Base-by-base conservation (phyloP, 2,797 vertebrate species). In the Phyllotis vaccarum region DNA sequence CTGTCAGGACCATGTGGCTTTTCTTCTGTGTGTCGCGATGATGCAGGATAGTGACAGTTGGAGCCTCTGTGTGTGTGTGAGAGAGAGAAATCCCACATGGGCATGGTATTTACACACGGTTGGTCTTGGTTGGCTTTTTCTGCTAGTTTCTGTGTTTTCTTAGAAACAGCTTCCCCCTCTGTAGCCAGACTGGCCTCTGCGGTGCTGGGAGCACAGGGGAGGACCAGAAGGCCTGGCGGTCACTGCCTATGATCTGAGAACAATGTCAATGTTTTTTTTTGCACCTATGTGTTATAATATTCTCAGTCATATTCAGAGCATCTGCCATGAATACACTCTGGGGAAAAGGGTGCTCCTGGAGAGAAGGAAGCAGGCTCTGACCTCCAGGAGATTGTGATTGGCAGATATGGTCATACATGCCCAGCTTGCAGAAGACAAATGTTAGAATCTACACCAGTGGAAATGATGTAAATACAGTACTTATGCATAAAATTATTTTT, bases 21-120 rank as follows among this genome's bases (percentile, higher is more conserved):
- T 21, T 66, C 34, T 60, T 80, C 21, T 21, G 49, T 43, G 34
- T 62, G 58, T 22, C 52, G 40, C 24, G 21, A 56, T 2, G 43
- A 22, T 46, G 22, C 49, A 12, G 29, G 22, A 9, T 6, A 0
- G 13, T 0, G 31, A 21, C 5, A 16, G n/a, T 43, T 40, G 43
- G 21, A n/a, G 34, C 7, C 27, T 43, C 12, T 16, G 11, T 58
- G 49, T 13, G 56, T 17, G 46, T 52, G 31, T 46, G 72, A 46
- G 74, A 40, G 70, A 7, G 27, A 5, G 3, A 27, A 64, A 40
- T 37, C 24, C 37, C 56, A 24, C 40, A 3, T 66, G 58, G 29
- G 40, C n/a, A 49, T 29, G 43, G 34, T 37, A 43, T 58, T 72
- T 29, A 74, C 52, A 74, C 54, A 43, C 31, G 29, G 43, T 27